Base-by-base conservation (phyloP, 2,888 invertebrate species). In the Oconnorella tubifera region DNA sequence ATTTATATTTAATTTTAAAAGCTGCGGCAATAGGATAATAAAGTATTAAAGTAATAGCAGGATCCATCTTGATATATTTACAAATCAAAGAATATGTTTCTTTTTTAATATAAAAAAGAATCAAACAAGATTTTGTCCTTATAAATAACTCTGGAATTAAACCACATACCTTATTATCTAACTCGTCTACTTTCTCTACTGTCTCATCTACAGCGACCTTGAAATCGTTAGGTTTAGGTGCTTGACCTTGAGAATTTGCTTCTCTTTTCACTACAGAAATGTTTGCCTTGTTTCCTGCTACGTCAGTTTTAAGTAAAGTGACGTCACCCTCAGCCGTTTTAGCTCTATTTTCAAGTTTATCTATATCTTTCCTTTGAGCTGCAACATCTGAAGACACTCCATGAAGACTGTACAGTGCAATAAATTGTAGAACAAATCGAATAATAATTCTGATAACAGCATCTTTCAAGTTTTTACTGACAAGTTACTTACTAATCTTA, bases 401-500 rank as follows among this genome's bases (percentile, higher is more conserved):
- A 50, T 72, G 75, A 6, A 76, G 64, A 51, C 77, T 63, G n/a
- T 75, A 40, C n/a, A n/a, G n/a, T n/a, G n/a, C n/a, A n/a, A n/a
- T n/a, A n/a, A n/a, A n/a, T n/a, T n/a, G n/a, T n/a, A n/a, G n/a
- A n/a, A n/a, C n/a, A n/a, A n/a, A n/a, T n/a, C n/a, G n/a, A n/a
- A n/a, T n/a, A n/a, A n/a, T n/a, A n/a, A n/a, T n/a, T n/a, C n/a
- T n/a, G n/a, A n/a, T n/a, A n/a, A n/a, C n/a, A n/a, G n/a, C n/a
- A n/a, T n/a, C n/a, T n/a, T n/a, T n/a, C n/a, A n/a, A n/a, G n/a
- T n/a, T n/a, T n/a, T n/a, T n/a, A n/a, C n/a, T n/a, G n/a, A n/a
- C n/a, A n/a, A n/a, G n/a, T n/a, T n/a, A n/a, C n/a, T n/a, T n/a
- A n/a, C n/a, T n/a, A n/a, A n/a, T n/a, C n/a, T n/a, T n/a, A n/a